A percentile compares a stretch with the other conserved stretches of the same genome.
Conservation (phyloP, 2,888 invertebrate genomes). For the Linnaemya vulpina region DNA sequence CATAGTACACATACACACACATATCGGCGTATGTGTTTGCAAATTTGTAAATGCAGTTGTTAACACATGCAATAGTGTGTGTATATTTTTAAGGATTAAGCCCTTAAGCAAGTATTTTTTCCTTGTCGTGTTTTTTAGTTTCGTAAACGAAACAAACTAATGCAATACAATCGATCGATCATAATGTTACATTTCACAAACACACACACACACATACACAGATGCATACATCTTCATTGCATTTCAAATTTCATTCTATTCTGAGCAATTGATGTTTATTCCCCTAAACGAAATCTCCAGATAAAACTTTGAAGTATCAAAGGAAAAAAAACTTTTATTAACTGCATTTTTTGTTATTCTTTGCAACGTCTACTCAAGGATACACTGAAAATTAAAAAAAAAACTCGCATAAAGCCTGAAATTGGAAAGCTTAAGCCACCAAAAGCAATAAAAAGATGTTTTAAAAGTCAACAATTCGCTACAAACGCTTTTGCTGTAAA, state of each 20-base stretch:
- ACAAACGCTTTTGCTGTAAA: too few relatives aligned
- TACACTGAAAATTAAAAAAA: conserved; percentile 36
- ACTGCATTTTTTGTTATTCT: conserved; percentile 42
- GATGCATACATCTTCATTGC: conserved; percentile 11
- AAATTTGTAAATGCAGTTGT: conserved; percentile 17
- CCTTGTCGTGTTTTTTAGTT: conserved; percentile 4
- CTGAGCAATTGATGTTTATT: conserved; percentile 62
- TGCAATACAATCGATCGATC: conserved; percentile 73
- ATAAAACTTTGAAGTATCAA: conserved; percentile 56
- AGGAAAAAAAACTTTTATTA: conserved; percentile 53
- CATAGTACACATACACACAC: too few relatives aligned
- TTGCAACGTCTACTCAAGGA: conserved; percentile 22
- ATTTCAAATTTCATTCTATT: conserved; percentile 39
- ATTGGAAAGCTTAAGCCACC: neutral
- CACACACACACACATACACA: neutral
- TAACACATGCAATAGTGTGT: neutral
- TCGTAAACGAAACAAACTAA: conserved; percentile 37
- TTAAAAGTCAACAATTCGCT: too few relatives aligned
- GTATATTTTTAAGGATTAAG: conserved; percentile 39
- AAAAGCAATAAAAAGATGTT: too few relatives aligned
- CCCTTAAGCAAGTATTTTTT: conserved; percentile 43
- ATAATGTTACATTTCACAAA: conserved; percentile 62
- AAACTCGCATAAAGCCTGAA: neutral
- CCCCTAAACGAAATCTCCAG: conserved; percentile 60
- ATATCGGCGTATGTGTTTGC: neutral